Percentiles rank a stretch among this genome's conserved stretches.
Conservation (phyloP, 2,888 invertebrate genomes). For the Ophion ellenae region DNA sequence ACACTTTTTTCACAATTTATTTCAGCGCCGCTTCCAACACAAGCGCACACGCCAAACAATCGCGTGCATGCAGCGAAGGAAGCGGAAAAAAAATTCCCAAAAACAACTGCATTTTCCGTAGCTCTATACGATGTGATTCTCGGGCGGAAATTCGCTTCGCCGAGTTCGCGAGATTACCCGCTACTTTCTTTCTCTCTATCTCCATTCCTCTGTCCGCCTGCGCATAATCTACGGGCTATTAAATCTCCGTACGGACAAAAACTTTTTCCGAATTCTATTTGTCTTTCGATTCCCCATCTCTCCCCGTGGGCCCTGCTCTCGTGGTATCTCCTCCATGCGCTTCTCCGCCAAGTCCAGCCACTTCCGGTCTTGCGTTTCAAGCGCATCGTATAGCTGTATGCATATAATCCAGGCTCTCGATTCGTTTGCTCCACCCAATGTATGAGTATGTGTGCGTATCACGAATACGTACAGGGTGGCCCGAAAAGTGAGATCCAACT, state of each 20-base stretch:
- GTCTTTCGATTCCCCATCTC: constrained; percentile 75
- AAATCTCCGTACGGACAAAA: constrained; percentile 78
- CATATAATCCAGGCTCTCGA: constrained; percentile 60
- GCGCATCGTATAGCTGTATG: constrained; percentile 39
- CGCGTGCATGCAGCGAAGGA: background rate
- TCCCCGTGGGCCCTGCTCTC: constrained; percentile 31
- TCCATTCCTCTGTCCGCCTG: constrained; percentile 20
- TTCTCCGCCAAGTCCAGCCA: constrained; percentile 60
- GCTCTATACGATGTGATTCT: background rate
- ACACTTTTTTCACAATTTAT: background rate
- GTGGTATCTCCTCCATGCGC: constrained; percentile 57
- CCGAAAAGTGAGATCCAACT: too few relatives aligned
- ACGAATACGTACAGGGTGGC: constrained; percentile 16
- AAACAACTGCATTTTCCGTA: background rate
- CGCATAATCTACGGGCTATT: constrained; percentile 75
- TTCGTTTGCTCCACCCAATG: constrained; percentile 34
- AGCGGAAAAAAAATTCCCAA: background rate
- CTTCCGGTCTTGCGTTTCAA: constrained; percentile 66
- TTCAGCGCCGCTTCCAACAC: background rate
- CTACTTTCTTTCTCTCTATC: constrained; percentile 40
- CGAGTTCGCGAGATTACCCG: constrained; percentile 48
- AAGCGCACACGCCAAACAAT: background rate
- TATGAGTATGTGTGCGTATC: background rate
- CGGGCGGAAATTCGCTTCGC: constrained; percentile 8
- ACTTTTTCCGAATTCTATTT: constrained; percentile 81